Evolutionary conservation across 1,140 invertebrate genomes (phyloP).

Genomic region (Conopomorpha cramerella): DNA sequence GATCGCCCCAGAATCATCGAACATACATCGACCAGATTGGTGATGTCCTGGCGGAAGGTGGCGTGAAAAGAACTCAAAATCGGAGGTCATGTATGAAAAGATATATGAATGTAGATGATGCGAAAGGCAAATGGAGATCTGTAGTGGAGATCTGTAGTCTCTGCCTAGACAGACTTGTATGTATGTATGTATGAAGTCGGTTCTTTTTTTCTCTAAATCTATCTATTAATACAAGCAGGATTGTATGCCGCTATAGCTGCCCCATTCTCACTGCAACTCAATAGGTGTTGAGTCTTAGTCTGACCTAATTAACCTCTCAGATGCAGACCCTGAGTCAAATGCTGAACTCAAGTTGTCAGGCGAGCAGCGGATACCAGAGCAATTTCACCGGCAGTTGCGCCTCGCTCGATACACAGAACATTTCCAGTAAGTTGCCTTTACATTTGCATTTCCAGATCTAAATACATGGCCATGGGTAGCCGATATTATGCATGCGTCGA

Average conservation of each 20-base stretch:
- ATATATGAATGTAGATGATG: too few relatives aligned
- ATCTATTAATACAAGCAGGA: background rate
- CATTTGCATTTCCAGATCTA: too few relatives aligned
- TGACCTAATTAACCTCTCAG: background rate
- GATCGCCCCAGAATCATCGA: too few relatives aligned
- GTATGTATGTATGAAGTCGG: too few relatives aligned
- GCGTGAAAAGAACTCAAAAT: too few relatives aligned
- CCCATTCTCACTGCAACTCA: constrained; percentile 1
- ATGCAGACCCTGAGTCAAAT: constrained; percentile 35
- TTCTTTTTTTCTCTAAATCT: background rate
- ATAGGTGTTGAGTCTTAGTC: background rate
- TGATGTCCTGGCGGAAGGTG: too few relatives aligned
- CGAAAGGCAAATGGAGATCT: too few relatives aligned
- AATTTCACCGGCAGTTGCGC: constrained; percentile 58
- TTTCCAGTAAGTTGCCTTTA: constrained; percentile 41
- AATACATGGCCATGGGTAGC: too few relatives aligned
- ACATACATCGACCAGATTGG: too few relatives aligned
- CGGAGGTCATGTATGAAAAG: too few relatives aligned
- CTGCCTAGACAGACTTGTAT: too few relatives aligned
- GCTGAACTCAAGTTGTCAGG: constrained; percentile 46
- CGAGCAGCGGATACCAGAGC: constrained; percentile 58
- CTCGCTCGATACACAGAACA: constrained; percentile 49
- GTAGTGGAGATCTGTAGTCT: background rate
- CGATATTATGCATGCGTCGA: too few relatives aligned
- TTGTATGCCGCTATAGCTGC: background rate